Conservation (phyloP, 2,113 vertebrate species). For the Stomatorhinus ivindoensis region DNA sequence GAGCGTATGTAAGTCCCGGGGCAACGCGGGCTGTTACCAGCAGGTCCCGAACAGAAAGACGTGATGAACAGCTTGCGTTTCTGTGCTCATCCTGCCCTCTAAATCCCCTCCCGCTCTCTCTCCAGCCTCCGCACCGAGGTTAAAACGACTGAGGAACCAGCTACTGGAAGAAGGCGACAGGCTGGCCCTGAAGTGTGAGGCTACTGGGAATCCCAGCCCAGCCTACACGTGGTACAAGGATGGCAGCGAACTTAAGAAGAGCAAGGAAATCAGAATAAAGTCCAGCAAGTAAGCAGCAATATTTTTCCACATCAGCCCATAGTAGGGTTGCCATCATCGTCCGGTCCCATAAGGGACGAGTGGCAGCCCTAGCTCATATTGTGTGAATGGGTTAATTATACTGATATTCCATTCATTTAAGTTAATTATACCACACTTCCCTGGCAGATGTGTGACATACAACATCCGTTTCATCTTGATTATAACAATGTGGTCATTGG, state of each 20-base stretch:
- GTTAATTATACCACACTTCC: neutral
- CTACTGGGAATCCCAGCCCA: slow-evolving; percentile 73
- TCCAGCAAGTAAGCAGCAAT: slow-evolving; percentile 69
- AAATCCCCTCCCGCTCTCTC: slow-evolving; percentile 29
- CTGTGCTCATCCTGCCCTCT: neutral
- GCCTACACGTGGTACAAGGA: slow-evolving; percentile 95
- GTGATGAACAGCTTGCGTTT: neutral
- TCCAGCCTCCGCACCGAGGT: slow-evolving; percentile 73
- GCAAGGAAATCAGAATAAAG: slow-evolving; percentile 78
- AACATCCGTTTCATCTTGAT: neutral
- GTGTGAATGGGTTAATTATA: neutral
- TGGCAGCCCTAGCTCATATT: neutral
- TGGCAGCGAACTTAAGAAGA: slow-evolving; percentile 85
- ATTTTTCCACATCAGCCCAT: neutral
- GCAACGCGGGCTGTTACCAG: neutral
- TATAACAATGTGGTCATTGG: neutral
- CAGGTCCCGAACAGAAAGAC: neutral
- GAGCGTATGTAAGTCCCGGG: neutral
- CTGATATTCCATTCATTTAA: neutral
- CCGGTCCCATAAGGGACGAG: no score
- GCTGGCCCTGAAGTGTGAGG: slow-evolving; percentile 85
- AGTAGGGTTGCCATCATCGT: no score
- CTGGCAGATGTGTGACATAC: neutral
- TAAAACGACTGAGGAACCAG: slow-evolving; percentile 83
- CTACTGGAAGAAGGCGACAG: slow-evolving; percentile 75